phyloP scores from a whole-genome alignment of 2,113 vertebrate species.

The Nothoprocta pentlandii region DNA sequence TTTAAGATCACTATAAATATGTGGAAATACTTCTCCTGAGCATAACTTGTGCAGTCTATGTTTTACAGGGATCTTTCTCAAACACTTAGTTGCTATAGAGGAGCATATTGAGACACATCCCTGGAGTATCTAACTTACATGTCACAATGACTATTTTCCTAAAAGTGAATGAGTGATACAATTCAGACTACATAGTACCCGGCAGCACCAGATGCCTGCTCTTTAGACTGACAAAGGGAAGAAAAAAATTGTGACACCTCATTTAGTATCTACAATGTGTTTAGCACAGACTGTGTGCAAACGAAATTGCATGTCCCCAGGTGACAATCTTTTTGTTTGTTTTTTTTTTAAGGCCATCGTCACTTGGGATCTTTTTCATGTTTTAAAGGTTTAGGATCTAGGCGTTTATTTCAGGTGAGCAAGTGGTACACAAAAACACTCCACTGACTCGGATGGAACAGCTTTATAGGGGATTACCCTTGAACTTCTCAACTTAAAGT shows the following conservation, averaged over 20 bases:
- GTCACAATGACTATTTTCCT: not conserved
- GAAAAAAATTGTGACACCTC: not conserved
- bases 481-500: not conserved
- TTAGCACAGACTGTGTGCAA: not conserved
- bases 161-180: not conserved
- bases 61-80: not conserved
- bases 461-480: not conserved
- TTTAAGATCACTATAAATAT: not conserved
- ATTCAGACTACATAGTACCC: not conserved
- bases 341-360: not conserved
- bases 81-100: not conserved
- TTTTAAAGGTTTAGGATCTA: not conserved
- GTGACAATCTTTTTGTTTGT: not conserved
- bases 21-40: not conserved
- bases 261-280: not conserved
- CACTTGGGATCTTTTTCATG: not conserved
- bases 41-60: accelerated
- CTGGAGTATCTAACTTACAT: not conserved
- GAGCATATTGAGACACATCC: not conserved
- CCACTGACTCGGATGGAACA: not conserved
- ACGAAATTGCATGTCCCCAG: not conserved
- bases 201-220: not conserved
- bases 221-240: not conserved
- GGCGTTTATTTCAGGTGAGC: not conserved
- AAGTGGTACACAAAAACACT: not conserved